These are phyloP conservation scores for Petrolisthes cinctipes DNA, from an alignment of 2,888 invertebrate species.

Conservation along the genomic window DNA sequence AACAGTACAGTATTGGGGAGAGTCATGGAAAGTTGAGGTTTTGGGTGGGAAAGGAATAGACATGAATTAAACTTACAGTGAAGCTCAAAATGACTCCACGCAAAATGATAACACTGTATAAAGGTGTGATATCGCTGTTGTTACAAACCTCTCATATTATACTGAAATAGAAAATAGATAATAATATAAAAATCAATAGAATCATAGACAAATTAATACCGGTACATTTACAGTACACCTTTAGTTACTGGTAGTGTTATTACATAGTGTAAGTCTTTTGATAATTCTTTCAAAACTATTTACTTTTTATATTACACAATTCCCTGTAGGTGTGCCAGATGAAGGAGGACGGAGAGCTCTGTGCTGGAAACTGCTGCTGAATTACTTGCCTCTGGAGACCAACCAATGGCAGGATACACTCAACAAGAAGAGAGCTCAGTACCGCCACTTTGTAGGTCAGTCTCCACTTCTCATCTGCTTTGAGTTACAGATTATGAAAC, in stretches of 20 bases:
- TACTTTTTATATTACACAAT: neutral
- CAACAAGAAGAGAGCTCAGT: conserved; percentile 81
- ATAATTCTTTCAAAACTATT: neutral
- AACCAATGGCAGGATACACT: conserved; percentile 79
- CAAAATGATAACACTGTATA: too few species aligned
- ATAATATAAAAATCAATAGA: neutral
- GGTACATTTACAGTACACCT: too few species aligned
- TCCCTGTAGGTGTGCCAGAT: conserved; percentile 83
- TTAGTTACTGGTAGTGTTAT: too few species aligned
- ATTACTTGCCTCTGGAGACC: conserved; percentile 83
- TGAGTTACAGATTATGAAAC: too few species aligned
- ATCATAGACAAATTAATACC: neutral
- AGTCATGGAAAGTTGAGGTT: too few species aligned
- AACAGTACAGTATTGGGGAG: too few species aligned
- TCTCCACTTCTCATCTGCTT: neutral
- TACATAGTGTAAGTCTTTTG: neutral
- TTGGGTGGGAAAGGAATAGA: too few species aligned
- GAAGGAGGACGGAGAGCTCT: conserved; percentile 84
- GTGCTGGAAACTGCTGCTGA: conserved; percentile 89
- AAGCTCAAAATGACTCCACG: too few species aligned
- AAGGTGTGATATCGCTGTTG: too few species aligned
- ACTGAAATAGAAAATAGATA: too few species aligned
- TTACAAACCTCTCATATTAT: too few species aligned
- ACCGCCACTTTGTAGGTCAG: conserved; percentile 84
- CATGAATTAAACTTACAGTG: too few species aligned